A percentile compares a stretch with the other conserved stretches of the same genome.
These are phyloP conservation scores for Caenorhabditis doughertyi DNA, from an alignment of 2,888 invertebrate genomes.

Conservation along the genomic window DNA sequence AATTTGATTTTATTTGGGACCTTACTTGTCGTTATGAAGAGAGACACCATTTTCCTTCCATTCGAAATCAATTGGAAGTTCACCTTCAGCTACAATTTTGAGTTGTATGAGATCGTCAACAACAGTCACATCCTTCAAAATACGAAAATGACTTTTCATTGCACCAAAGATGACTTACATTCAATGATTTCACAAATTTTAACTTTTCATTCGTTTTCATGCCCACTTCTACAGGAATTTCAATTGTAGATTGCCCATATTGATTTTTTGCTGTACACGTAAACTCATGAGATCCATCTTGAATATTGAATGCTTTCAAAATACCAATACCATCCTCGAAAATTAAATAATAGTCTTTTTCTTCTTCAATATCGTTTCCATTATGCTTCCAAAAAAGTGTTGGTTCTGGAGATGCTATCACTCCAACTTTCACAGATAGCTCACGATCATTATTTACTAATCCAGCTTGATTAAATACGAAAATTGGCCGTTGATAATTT, in stretches of 20 bases:
- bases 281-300: constrained; percentile 54
- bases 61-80: constrained; percentile 29
- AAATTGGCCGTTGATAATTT: constrained; percentile 65
- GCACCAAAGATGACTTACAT: constrained; percentile 53
- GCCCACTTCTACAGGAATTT: constrained; percentile 29
- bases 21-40: constrained; percentile 32
- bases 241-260: constrained; percentile 48
- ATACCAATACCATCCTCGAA: constrained; percentile 74
- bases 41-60: constrained; percentile 42
- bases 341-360: constrained; percentile 45
- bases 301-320: constrained; percentile 50
- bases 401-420: constrained; percentile 82
- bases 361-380: constrained; percentile 66
- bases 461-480: constrained; percentile 63
- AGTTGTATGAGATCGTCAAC: constrained; percentile 60
- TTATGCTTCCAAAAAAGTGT: constrained; percentile 78
- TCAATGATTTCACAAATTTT: constrained; percentile 52
- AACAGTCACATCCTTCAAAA: constrained; percentile 41
- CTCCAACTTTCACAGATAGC: constrained; percentile 75
- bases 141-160: neutral
- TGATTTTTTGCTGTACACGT: constrained; percentile 59
- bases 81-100: constrained; percentile 60
- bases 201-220: neutral
- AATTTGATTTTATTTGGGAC: neutral
- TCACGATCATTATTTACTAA: constrained; percentile 46